Evolutionary conservation across 2,888 invertebrate genomes (phyloP).

Genomic region (Phortica okadai): DNA sequence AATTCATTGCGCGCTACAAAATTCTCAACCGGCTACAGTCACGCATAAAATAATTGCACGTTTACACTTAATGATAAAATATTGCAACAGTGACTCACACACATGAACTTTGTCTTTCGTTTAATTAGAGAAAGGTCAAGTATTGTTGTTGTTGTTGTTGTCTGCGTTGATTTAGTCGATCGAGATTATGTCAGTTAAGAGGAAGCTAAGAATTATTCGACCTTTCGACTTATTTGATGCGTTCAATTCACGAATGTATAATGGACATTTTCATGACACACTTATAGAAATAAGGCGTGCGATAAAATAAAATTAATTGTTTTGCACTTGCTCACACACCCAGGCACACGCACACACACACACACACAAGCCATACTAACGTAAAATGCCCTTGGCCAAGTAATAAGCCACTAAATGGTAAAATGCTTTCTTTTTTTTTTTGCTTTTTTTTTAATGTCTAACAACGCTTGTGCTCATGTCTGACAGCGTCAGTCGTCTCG

Average conservation of each 20-base stretch:
- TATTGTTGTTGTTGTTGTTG: neutral
- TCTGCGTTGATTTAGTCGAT: neutral
- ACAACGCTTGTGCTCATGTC: neutral
- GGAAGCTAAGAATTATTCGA: neutral
- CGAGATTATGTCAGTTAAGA: no score
- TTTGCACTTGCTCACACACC: constrained; percentile 22
- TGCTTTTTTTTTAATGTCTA: neutral
- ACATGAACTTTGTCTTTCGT: no score
- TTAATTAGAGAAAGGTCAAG: no score
- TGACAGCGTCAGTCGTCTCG: neutral
- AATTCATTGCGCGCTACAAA: no score
- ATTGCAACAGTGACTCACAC: no score
- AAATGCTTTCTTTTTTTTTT: constrained; percentile 20
- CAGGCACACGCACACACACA: constrained; percentile 24
- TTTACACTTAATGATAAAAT: neutral
- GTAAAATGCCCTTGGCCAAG: neutral
- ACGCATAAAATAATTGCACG: constrained; percentile 1
- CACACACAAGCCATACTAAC: neutral
- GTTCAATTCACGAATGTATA: neutral
- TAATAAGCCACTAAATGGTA: no score
- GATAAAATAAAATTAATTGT: constrained; percentile 54
- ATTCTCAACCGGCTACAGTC: neutral
- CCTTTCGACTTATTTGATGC: constrained; percentile 4
- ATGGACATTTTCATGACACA: neutral
- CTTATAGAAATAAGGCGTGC: neutral